Percentiles rank a stretch among this genome's conserved stretches.
Conservation (phyloP, 2,888 invertebrate species). For the Neoscelio sp. region DNA sequence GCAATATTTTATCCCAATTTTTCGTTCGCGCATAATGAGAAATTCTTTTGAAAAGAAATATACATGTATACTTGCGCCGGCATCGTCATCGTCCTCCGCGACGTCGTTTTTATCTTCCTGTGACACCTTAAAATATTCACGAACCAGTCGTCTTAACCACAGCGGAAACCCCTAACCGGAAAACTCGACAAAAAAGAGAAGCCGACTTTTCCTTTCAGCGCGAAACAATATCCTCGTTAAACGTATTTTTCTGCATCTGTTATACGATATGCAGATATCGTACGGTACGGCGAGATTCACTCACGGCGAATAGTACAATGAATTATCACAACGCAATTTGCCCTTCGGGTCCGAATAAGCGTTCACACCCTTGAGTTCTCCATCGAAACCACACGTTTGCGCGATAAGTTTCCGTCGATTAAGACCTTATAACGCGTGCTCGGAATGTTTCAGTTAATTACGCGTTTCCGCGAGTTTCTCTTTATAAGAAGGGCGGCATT, state of each 20-base stretch:
- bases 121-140: slow-evolving; percentile 15
- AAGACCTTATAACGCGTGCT: no score
- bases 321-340: no score
- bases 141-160: slow-evolving; percentile 15
- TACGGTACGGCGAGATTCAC: no score
- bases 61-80: neutral
- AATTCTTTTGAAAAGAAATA: slow-evolving; percentile 14
- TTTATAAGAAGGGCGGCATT: no score
- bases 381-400: no score
- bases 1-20: slow-evolving; percentile 21
- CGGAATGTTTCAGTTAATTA: no score
- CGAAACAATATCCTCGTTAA: slow-evolving; percentile 8
- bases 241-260: neutral
- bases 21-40: slow-evolving; percentile 16
- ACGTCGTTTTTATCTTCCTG: slow-evolving; percentile 11
- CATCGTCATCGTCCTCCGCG: slow-evolving; percentile 2
- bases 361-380: no score
- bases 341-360: no score
- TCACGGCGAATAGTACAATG: no score
- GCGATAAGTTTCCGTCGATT: no score
- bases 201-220: slow-evolving; percentile 8
- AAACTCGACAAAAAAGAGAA: neutral
- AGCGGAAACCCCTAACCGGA: slow-evolving; percentile 5
- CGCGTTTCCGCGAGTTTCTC: no score
- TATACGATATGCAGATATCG: no score